Base-by-base conservation (phyloP, 2,888 invertebrate species). In the Escarpia spicata region DNA sequence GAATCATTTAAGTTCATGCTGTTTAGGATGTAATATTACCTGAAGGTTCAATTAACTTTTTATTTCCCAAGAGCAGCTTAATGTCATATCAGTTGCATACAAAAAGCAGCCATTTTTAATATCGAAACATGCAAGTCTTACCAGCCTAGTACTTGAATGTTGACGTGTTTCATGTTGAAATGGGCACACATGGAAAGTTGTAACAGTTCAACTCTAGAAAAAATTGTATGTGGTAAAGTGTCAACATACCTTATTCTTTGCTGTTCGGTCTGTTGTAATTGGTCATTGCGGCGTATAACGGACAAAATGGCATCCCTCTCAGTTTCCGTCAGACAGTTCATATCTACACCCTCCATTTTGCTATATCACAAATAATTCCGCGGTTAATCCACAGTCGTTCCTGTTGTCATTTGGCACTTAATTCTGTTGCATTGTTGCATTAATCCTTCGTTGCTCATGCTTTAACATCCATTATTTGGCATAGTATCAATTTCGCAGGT, bases 271-370 rank as follows among this genome's bases (percentile, higher is more conserved):
- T 94, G 91, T 44, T 94, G 93, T 0, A 96, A 93, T 19, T 95
- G 93, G 89, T 96, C 95, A 93, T 96, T 95, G 37, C 95, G 93
- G 91, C 95, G 93, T 1, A 96, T 94, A 8, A 96, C 96, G 19
- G 93, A 92, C 2, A 96, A 94, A 43, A 96, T 96, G 58, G 93
- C 94, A 91, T 94, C 94, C 92, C 95, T 94, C 94, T 96, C 96
- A 60, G 92, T 93, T 92, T 94, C 93, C 43, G 94, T 94, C 92
- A 94, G 92, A 92, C 93, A 92, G 90, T 92, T 93, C 90, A 94
- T 92, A 45, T 94, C 93, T 0, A 94, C 44, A 52, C 92, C 92
- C 92, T 37, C 45, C 91, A 91, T 75, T 26, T 26, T 75, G 26
- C 26, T 52, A 52, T 52, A 52, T 52, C 52, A 52, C 52, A 52